Conservation (phyloP, 2,113 vertebrate genomes). For the Elgaria multicarinata region DNA sequence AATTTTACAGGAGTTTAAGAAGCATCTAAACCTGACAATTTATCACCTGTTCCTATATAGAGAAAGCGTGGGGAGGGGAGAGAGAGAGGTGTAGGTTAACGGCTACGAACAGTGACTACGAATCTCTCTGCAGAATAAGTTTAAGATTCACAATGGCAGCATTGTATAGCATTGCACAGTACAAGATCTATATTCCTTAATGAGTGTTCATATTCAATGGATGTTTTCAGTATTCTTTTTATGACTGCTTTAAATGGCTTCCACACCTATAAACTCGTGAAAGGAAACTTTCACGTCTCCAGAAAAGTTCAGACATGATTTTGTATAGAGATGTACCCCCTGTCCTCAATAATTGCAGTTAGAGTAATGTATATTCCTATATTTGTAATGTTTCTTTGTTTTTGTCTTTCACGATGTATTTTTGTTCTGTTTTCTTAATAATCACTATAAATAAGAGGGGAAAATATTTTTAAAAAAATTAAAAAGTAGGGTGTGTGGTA, state of each 20-base stretch:
- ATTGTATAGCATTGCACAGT: not conserved
- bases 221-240: not conserved
- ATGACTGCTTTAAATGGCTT: not conserved
- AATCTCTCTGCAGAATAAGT: not conserved
- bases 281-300: not conserved
- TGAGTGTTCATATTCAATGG: fast-evolving
- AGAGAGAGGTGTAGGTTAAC: slow-evolving; percentile 17
- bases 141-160: not conserved
- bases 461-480: no score
- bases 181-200: not conserved
- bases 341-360: not conserved
- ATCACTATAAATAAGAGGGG: no score
- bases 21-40: slow-evolving; percentile 48
- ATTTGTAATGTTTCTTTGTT: no score
- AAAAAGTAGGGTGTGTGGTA: no score
- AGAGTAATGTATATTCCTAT: no score
- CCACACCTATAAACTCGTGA: not conserved
- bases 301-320: not conserved
- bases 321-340: not conserved
- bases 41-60: slow-evolving; percentile 27
- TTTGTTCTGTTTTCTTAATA: no score
- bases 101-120: not conserved
- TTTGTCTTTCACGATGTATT: no score
- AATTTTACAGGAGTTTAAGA: slow-evolving; percentile 41
- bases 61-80: not conserved